These are phyloP conservation scores for Drosophila asahinai DNA, from an alignment of 1,140 invertebrate species.

Conservation along the genomic window DNA sequence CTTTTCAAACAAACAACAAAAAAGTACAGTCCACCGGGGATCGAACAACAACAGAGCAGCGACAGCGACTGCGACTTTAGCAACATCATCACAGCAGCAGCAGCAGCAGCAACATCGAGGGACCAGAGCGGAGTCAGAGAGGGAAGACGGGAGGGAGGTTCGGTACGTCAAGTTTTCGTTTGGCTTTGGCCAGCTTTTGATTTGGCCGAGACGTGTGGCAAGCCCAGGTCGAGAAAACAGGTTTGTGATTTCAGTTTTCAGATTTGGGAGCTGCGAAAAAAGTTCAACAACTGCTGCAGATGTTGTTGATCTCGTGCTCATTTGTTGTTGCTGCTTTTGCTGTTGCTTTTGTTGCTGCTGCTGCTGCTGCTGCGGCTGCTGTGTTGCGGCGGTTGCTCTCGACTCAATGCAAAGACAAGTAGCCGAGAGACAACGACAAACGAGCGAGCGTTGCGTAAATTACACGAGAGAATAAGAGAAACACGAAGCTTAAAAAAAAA, in stretches of 20 bases:
- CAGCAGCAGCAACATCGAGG: not conserved
- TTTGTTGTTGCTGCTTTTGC: constrained; percentile 16
- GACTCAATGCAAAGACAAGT: constrained; percentile 67
- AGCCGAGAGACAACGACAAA: constrained; percentile 73
- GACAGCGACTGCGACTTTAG: constrained; percentile 13
- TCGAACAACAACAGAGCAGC: constrained; percentile 64
- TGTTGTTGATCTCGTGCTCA: constrained; percentile 55
- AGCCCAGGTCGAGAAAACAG: constrained; percentile 63
- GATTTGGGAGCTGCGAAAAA: constrained; percentile 78
- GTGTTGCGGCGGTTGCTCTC: constrained; percentile 55
- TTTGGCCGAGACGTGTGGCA: constrained; percentile 79
- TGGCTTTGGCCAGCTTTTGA: constrained; percentile 68
- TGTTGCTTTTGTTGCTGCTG: constrained; percentile 16
- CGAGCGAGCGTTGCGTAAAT: constrained; percentile 78
- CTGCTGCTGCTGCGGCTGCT: constrained; percentile 33
- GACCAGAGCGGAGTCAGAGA: constrained; percentile 1
- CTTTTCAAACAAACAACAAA: constrained; percentile 69
- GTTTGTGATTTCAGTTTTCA: constrained; percentile 76
- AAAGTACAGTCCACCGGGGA: constrained; percentile 69
- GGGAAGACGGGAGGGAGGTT: not conserved
- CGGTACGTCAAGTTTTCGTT: constrained; percentile 55
- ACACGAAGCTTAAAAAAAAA: constrained; percentile 33
- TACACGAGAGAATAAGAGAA: constrained; percentile 61
- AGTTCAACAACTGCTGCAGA: constrained; percentile 76
- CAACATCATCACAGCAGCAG: constrained; percentile 38